phyloP scores from a whole-genome alignment of 2,113 vertebrate genomes.

The Synchiropus splendidus region DNA sequence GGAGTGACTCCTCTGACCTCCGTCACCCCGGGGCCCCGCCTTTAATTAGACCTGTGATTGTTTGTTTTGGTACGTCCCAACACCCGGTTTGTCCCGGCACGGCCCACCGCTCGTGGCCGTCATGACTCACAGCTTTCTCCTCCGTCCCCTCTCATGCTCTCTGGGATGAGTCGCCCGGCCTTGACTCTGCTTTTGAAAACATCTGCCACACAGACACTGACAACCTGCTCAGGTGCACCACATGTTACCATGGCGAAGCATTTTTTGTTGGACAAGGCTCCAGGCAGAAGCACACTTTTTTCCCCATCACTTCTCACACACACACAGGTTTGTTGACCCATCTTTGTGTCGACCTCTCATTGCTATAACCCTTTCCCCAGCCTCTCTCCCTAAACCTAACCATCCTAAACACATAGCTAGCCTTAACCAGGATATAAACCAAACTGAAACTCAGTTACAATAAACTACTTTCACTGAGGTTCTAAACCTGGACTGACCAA shows the following conservation, averaged over 20 bases:
- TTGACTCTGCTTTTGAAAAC: slow-evolving; percentile 11
- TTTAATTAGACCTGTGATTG: slow-evolving; percentile 47
- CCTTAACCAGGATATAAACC: too few species aligned
- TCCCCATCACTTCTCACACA: too few species aligned
- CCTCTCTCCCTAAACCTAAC: too few species aligned
- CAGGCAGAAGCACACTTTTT: background rate
- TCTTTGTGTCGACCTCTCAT: too few species aligned
- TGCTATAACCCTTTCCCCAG: too few species aligned
- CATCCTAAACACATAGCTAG: too few species aligned
- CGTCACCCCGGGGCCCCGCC: slow-evolving; percentile 15
- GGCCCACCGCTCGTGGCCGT: slow-evolving; percentile 25
- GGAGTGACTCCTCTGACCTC: slow-evolving; percentile 51
- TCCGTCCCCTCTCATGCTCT: slow-evolving; percentile 45
- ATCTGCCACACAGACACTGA: slow-evolving; percentile 42
- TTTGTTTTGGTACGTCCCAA: slow-evolving; percentile 37
- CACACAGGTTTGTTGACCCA: too few species aligned
- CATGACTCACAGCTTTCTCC: slow-evolving; percentile 61
- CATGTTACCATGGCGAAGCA: slow-evolving; percentile 18
- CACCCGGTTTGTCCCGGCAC: slow-evolving; percentile 9
- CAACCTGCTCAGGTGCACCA: slow-evolving; percentile 41
- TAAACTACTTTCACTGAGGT: too few species aligned
- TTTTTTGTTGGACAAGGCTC: background rate
- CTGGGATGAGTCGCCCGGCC: slow-evolving; percentile 2
- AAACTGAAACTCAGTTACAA: too few species aligned
- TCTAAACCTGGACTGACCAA: too few species aligned